phyloP scores from a whole-genome alignment of 2,797 vertebrate species.

The Thunnus albacares region DNA sequence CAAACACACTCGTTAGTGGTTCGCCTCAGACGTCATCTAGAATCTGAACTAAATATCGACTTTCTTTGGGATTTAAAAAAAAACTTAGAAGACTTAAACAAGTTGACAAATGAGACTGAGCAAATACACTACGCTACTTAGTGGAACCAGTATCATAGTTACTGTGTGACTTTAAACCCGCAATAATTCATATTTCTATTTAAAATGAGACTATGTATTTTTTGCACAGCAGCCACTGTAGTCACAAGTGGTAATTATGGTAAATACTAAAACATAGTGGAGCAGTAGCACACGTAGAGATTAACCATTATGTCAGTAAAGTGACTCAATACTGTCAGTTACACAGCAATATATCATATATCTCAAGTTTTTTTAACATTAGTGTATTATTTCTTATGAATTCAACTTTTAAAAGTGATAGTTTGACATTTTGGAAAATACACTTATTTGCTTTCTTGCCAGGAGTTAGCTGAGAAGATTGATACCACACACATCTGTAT shows the following conservation, averaged over 20 bases:
- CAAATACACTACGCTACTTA: background rate
- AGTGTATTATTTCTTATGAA: too few species aligned
- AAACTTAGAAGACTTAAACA: background rate
- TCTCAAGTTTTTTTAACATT: too few species aligned
- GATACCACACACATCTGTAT: too few species aligned
- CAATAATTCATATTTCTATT: background rate
- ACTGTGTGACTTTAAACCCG: background rate
- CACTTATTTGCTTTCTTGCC: too few species aligned
- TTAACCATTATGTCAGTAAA: too few species aligned
- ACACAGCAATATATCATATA: too few species aligned
- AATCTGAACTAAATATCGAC: constrained; percentile 23
- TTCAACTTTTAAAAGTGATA: too few species aligned
- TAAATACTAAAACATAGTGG: too few species aligned
- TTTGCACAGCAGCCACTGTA: background rate
- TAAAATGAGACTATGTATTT: background rate
- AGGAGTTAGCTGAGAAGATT: too few species aligned
- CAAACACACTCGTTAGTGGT: constrained; percentile 45
- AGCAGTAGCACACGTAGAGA: background rate
- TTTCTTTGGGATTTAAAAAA: background rate
- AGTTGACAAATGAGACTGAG: background rate
- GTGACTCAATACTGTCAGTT: too few species aligned
- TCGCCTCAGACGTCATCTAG: constrained; percentile 30
- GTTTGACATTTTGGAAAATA: too few species aligned
- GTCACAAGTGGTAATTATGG: background rate
- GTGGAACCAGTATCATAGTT: background rate